Conservation (phyloP, 1,140 invertebrate species). For the Diorhabda sublineata region DNA sequence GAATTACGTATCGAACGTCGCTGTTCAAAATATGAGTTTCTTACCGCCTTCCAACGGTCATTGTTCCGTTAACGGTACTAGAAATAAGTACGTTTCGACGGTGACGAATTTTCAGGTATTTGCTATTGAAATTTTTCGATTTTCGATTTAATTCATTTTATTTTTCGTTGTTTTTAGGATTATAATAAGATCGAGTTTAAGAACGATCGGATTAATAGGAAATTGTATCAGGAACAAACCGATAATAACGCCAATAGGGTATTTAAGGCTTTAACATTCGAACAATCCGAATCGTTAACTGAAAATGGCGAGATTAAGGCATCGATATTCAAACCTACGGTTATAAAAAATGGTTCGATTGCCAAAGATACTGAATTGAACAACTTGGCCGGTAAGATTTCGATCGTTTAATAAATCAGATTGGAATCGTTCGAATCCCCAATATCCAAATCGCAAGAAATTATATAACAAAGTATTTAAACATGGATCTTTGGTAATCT, state of each 20-base stretch:
- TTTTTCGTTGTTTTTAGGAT: background rate
- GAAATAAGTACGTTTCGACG: slow-evolving; percentile 6
- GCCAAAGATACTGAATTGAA: slow-evolving; percentile 15
- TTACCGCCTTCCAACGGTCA: slow-evolving; percentile 21
- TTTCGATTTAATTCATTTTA: background rate
- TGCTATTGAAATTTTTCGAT: too few species aligned
- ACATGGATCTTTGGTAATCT: too few species aligned
- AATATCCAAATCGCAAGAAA: too few species aligned
- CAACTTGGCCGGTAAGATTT: slow-evolving; percentile 24
- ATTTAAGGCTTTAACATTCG: slow-evolving; percentile 23
- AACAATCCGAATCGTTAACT: slow-evolving; percentile 4
- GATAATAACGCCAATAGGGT: slow-evolving; percentile 50
- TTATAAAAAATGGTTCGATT: slow-evolving; percentile 6
- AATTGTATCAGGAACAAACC: slow-evolving; percentile 25
- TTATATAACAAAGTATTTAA: too few species aligned
- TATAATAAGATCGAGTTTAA: slow-evolving; percentile 15
- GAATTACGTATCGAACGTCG: slow-evolving; percentile 23
- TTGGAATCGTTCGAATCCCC: too few species aligned
- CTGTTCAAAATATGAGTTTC: slow-evolving; percentile 16
- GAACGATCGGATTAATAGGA: slow-evolving; percentile 21
- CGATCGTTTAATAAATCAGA: too few species aligned
- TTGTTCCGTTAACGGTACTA: slow-evolving; percentile 14
- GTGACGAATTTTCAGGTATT: background rate
- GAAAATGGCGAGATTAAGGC: slow-evolving; percentile 12
- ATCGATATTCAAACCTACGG: slow-evolving; percentile 9